These are phyloP conservation scores for Aphidoletes aphidimyza DNA, from an alignment of 2,888 invertebrate genomes.

Conservation along the genomic window DNA sequence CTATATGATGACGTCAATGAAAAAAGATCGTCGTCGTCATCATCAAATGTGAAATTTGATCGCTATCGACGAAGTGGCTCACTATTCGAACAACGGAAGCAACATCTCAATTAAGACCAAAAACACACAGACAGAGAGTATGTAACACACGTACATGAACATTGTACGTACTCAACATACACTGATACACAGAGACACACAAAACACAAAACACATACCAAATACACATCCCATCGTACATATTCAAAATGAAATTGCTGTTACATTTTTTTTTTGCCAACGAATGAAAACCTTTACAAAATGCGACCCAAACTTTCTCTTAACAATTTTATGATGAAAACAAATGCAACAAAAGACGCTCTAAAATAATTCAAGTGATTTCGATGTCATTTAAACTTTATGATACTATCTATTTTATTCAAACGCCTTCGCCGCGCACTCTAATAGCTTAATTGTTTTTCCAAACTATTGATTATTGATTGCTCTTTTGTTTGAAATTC, in stretches of 20 bases:
- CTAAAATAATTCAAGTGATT: not conserved
- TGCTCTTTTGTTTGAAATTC: not conserved
- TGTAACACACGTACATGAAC: not conserved
- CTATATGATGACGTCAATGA: constrained; percentile 52
- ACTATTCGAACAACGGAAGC: not conserved
- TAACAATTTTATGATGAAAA: not conserved
- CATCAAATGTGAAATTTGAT: constrained; percentile 51
- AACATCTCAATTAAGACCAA: not conserved
- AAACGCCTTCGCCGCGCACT: not conserved
- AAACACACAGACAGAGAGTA: not conserved
- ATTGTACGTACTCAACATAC: not conserved
- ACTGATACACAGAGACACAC: no score
- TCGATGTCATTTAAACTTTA: constrained; percentile 19
- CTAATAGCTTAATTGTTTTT: not conserved
- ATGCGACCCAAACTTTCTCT: not conserved
- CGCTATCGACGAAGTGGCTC: not conserved
- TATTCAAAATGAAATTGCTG: constrained; percentile 39
- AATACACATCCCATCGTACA: constrained; percentile 48
- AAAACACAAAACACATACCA: not conserved
- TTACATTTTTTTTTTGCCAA: not conserved
- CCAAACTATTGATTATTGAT: not conserved
- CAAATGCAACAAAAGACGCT: not conserved
- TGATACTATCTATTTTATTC: constrained; percentile 14
- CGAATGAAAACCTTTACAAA: not conserved
- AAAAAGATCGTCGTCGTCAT: constrained; percentile 16